Conservation (phyloP, 1,140 invertebrate genomes). For the Brachionus koreanus region DNA sequence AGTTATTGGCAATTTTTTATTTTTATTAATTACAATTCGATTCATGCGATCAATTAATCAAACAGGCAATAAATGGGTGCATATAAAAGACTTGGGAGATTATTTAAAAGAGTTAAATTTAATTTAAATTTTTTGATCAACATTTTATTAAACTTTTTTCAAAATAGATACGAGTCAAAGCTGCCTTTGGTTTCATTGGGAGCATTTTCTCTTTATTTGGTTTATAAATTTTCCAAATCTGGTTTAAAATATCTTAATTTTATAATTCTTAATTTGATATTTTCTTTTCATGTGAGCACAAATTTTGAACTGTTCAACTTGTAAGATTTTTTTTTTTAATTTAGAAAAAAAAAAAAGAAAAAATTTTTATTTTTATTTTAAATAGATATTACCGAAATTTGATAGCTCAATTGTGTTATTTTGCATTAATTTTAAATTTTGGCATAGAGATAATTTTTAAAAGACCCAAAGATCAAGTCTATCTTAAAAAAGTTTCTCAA, state of each 20-base stretch:
- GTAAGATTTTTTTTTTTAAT: background rate
- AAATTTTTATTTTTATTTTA: background rate
- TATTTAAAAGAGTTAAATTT: slow-evolving; percentile 53
- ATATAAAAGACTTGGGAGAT: slow-evolving; percentile 60
- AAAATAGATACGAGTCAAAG: background rate
- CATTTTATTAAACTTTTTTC: background rate
- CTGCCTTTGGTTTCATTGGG: background rate
- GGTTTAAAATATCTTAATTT: background rate
- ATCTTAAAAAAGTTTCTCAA: background rate
- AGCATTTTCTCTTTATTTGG: background rate
- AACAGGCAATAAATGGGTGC: slow-evolving; percentile 77
- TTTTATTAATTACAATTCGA: slow-evolving; percentile 55
- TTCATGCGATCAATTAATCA: slow-evolving; percentile 72
- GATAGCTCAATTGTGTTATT: background rate
- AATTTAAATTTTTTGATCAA: background rate
- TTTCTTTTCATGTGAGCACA: background rate
- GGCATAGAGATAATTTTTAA: background rate
- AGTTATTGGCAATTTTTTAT: background rate
- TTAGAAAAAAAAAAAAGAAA: background rate
- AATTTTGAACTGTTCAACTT: background rate
- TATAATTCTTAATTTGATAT: background rate
- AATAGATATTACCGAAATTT: background rate
- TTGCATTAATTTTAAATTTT: background rate
- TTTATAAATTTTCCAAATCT: background rate
- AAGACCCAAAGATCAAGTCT: background rate